These are phyloP conservation scores for Lepidochrysops patricia DNA, from an alignment of 2,888 invertebrate genomes.

Conservation along the genomic window DNA sequence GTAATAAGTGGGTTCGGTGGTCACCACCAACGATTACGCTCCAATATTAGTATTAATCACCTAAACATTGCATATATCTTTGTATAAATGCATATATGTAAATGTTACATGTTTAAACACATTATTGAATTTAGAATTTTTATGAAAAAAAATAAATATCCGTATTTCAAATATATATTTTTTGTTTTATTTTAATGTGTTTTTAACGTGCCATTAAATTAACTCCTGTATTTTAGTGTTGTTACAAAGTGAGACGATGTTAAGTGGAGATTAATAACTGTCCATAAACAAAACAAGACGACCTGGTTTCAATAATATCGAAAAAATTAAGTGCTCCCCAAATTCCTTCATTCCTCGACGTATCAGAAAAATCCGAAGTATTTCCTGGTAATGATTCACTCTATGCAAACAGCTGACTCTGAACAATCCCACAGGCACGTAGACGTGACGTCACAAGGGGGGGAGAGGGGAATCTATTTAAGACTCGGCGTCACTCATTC, in stretches of 20 bases:
- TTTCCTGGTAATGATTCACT: conserved; percentile 13
- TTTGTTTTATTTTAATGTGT: conserved; percentile 40
- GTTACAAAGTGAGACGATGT: background rate
- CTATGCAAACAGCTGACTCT: conserved; percentile 35
- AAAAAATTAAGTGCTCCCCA: background rate
- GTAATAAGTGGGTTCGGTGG: conserved; percentile 69
- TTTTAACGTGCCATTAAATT: too few species aligned
- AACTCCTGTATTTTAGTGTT: too few species aligned
- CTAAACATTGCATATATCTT: conserved; percentile 74
- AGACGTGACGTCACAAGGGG: conserved; percentile 47
- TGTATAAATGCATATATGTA: conserved; percentile 76
- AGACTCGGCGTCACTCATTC: conserved; percentile 69
- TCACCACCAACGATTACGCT: conserved; percentile 62
- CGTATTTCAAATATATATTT: conserved; percentile 72
- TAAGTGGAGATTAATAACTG: background rate
- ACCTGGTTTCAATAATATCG: background rate
- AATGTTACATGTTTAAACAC: conserved; percentile 76
- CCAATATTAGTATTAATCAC: conserved; percentile 70
- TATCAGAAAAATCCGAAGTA: conserved; percentile 5
- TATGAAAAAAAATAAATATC: conserved; percentile 76
- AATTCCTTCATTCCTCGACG: too few species aligned
- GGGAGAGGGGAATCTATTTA: conserved; percentile 40
- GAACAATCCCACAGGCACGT: conserved; percentile 42
- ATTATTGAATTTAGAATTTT: conserved; percentile 76
- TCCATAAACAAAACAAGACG: background rate